phyloP scores from a whole-genome alignment of 2,113 vertebrate genomes.

The Tor tambroides region DNA sequence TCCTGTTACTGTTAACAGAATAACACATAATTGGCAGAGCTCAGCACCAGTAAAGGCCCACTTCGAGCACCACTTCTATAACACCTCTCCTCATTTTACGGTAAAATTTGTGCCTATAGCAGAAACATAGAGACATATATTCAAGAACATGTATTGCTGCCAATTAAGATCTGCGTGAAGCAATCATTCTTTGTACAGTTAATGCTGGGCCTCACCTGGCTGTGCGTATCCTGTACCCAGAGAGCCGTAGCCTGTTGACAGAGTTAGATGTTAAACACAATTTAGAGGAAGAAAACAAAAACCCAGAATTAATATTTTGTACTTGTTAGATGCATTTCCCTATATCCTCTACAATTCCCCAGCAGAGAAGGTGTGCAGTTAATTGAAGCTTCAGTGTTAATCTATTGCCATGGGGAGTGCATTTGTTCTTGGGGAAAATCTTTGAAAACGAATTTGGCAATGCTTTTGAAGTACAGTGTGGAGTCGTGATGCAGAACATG shows the following conservation, averaged over 20 bases:
- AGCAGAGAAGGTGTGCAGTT: neutral
- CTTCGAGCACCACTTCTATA: neutral
- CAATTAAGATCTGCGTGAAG: neutral
- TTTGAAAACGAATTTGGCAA: neutral
- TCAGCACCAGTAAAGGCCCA: neutral
- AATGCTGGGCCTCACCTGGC: slow-evolving; percentile 65
- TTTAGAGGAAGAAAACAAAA: neutral
- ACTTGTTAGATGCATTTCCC: neutral
- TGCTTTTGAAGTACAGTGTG: neutral
- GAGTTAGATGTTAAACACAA: neutral
- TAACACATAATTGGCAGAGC: neutral
- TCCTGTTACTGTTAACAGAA: neutral
- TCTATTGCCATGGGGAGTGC: neutral
- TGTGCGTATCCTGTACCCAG: slow-evolving; percentile 67
- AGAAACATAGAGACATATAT: too few species aligned
- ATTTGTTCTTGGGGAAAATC: neutral
- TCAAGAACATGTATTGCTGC: too few species aligned
- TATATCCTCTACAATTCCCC: neutral
- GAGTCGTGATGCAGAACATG: neutral
- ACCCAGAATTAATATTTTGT: neutral
- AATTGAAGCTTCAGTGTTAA: neutral
- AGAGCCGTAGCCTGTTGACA: slow-evolving; percentile 73
- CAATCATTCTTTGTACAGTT: too few species aligned
- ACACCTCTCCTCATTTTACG: neutral
- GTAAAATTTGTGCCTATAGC: too few species aligned